Percentiles rank a stretch among this genome's conserved stretches.
Evolutionary conservation across 2,888 invertebrate species (phyloP).

Genomic region (Minunthozetes semirufus): DNA sequence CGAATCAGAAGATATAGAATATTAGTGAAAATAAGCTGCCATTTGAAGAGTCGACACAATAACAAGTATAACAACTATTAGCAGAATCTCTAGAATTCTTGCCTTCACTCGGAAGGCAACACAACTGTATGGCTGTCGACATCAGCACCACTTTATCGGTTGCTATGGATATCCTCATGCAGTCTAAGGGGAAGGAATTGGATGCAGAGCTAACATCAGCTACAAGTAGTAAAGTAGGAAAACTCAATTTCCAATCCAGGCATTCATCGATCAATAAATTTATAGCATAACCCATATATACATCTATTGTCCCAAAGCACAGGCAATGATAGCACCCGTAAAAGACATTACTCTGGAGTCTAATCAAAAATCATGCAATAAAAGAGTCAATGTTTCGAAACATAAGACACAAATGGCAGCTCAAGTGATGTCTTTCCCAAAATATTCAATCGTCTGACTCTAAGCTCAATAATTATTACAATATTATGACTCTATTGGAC

Average conservation of each 20-base stretch:
- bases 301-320: background rate
- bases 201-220: background rate
- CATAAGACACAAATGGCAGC: no score
- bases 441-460: no score
- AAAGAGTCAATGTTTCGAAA: no score
- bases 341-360: background rate
- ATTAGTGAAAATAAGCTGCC: background rate
- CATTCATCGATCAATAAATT: background rate
- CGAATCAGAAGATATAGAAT: background rate
- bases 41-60: background rate
- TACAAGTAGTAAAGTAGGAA: background rate
- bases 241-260: background rate
- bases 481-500: no score
- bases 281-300: background rate
- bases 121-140: background rate
- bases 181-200: background rate
- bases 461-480: no score
- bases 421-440: no score
- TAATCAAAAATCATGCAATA: background rate
- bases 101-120: slow-evolving; percentile 5
- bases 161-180: background rate
- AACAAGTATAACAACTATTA: slow-evolving; percentile 14
- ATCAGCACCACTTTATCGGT: slow-evolving; percentile 5
- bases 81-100: slow-evolving; percentile 19
- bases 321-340: background rate